Base-by-base conservation (phyloP, 1,140 invertebrate genomes). In the Cherax destructor region DNA sequence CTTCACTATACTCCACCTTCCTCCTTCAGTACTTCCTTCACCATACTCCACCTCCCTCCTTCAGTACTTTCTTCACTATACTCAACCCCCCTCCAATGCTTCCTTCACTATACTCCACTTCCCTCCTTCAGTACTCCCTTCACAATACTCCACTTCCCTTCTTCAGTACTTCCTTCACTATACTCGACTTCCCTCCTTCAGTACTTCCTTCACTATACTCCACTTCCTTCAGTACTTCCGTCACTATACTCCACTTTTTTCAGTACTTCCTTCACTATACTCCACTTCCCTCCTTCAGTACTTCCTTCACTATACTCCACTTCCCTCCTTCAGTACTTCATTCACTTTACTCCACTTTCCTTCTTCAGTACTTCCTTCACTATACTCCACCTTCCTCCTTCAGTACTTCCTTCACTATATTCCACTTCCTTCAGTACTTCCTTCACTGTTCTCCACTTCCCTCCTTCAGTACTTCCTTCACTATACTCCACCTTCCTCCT, bases 121-220 rank as follows among this genome's bases (percentile, higher is more conserved):
- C n/a, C n/a, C n/a, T n/a, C 74, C 47, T 30, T 41, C 47, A 77
- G 24, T 77, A 77, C 74, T 77, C 65, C 24, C 74, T 77, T 30
- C n/a, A n/a, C n/a, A n/a, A n/a, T n/a, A n/a, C n/a, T n/a, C n/a
- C n/a, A n/a, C 30, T 41, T 41, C 2, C 30, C 30, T 41, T 2
- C 30, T 41, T 41, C 30, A 41, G 30, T 41, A 41, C 30, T 41
- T 41, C 30, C 30, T 41, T 41, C 30, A 41, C 30, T 41, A 41
- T 41, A 41, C 30, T 41, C 30, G 10, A 11, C 13, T 41, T n/a
- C 21, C 13, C 74, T 24, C 13, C 74, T 41, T 77, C 30, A 24
- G 30, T 41, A 41, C 30, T 41, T 41, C 30, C 30, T 41, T 41
- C 30, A 41, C 30, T 41, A 41, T 41, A 41, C 30, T 41, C 30